Base-by-base conservation (phyloP, 35 echinoderm and acorn worm species). In the Holothuria glaberrima region DNA sequence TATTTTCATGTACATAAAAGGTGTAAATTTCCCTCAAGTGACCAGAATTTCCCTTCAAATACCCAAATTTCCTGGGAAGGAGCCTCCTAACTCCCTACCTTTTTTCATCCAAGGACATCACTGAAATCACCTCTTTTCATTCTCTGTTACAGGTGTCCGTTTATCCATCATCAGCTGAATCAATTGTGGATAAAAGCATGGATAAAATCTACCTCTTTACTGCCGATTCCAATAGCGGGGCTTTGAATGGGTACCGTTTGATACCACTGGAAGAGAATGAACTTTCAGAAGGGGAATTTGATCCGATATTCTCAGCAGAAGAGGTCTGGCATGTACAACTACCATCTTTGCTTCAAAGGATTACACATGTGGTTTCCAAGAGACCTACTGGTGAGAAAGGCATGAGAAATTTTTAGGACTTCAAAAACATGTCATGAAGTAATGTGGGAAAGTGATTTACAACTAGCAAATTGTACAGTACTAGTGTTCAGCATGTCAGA, bases 271-370 rank as follows among this genome's bases (percentile, higher is more conserved):
- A 62, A 0, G 75, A 82, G n/a, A 20, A 91, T 9, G 21, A 22
- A 31, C 0, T 16, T 19, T 20, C 14, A 4, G 16, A 69, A 17
- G 33, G 35, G 19, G 67, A 28, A 21, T 84, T 84, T 20, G 31
- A 20, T 30, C 80, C 80, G 1, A 61, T 84, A 36, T 58, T 32
- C 33, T 35, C 24, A 22, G 90, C 93, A 9, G 72, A 90, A 25
- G 71, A 75, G 19, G 71, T 98, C 6, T 98, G 96, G 95, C 83
- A 94, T 78, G 90, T 98, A 5, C 93, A 92, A 74, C 66, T 98
- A 33, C 96, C 91, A 71, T 73, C 90, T 17, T 44, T 79, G 10
- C 68, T 88, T 21, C 90, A 98, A 68, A 90, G 59, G 6, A 98
- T 98, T 20, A 94, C 93, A 35, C 78, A 92, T 44, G 87, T 98